Percentiles rank a stretch among this genome's conserved stretches.
These are phyloP conservation scores for Epinephelus malabaricus DNA, from an alignment of 2,797 vertebrate species.

Conservation along the genomic window DNA sequence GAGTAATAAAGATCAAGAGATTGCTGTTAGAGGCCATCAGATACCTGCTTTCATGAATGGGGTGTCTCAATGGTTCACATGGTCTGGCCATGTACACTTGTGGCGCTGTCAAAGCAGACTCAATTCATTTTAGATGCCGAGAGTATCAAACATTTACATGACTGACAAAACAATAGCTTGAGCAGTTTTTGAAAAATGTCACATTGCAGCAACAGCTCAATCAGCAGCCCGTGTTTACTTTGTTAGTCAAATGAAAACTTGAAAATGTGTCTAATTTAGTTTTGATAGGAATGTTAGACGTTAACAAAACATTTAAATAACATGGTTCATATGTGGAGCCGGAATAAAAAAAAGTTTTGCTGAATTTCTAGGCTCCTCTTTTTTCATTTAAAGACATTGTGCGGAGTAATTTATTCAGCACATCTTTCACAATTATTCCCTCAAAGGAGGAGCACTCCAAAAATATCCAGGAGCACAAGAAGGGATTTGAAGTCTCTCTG, in stretches of 20 bases:
- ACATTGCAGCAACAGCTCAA: conserved; percentile 17
- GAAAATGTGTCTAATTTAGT: neutral
- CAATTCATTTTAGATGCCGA: conserved; percentile 42
- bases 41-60: conserved; percentile 64
- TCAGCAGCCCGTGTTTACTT: conserved; percentile 5
- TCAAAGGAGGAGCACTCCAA: conserved; percentile 72
- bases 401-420: conserved; percentile 69
- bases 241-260: conserved; percentile 15
- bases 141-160: conserved; percentile 39
- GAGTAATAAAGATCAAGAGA: conserved; percentile 80
- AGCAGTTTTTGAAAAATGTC: conserved; percentile 6
- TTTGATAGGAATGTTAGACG: neutral
- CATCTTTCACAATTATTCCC: conserved; percentile 70
- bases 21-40: conserved; percentile 60
- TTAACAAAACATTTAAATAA: neutral
- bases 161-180: conserved; percentile 45
- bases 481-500: conserved; percentile 71
- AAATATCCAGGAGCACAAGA: conserved; percentile 77
- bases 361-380: conserved; percentile 18
- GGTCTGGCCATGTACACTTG: conserved; percentile 7
- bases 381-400: conserved; percentile 37
- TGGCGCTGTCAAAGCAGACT: conserved; percentile 32
- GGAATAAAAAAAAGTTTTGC: conserved; percentile 25
- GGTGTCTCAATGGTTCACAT: conserved; percentile 40
- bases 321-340: neutral